Evolutionary conservation across 2,797 vertebrate genomes (phyloP).

Genomic region (Siniperca scherzeri): DNA sequence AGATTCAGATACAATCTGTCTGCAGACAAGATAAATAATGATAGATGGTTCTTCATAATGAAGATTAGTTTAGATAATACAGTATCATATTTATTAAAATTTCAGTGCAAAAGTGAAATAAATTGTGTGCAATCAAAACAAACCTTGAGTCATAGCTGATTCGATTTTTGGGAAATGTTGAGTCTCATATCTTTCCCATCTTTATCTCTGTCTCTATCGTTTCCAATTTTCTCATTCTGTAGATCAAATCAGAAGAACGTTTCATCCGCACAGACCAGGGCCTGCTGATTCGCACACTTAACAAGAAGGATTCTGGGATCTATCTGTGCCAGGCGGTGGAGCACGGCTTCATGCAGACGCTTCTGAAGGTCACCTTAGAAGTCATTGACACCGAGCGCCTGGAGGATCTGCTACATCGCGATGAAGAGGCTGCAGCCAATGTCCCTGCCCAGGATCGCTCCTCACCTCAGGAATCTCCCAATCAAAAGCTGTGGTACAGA

Average conservation of each 20-base stretch:
- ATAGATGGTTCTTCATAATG: neutral
- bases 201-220: conserved; percentile 8
- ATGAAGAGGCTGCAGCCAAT: conserved; percentile 83
- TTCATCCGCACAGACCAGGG: conserved; percentile 95
- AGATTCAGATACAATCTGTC: neutral
- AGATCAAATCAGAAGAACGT: conserved; percentile 92
- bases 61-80: conserved; percentile 4
- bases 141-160: neutral
- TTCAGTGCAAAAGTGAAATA: conserved; percentile 3
- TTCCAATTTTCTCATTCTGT: conserved; percentile 24
- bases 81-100: conserved; percentile 8
- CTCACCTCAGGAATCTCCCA: conserved; percentile 87
- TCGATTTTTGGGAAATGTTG: conserved; percentile 17
- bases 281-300: conserved; percentile 92
- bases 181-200: conserved; percentile 4
- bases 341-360: conserved; percentile 96
- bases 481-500: conserved; percentile 96
- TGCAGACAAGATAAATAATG: conserved; percentile 11
- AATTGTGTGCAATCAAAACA: conserved; percentile 9
- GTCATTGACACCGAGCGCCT: conserved; percentile 94
- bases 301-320: conserved; percentile 90
- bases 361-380: conserved; percentile 94
- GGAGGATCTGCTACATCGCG: conserved; percentile 93
- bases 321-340: conserved; percentile 97
- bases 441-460: conserved; percentile 83